A percentile compares a stretch with the other conserved stretches of the same genome.
phyloP scores from a whole-genome alignment of 2,888 invertebrate species.

The Rotaria sp. region DNA sequence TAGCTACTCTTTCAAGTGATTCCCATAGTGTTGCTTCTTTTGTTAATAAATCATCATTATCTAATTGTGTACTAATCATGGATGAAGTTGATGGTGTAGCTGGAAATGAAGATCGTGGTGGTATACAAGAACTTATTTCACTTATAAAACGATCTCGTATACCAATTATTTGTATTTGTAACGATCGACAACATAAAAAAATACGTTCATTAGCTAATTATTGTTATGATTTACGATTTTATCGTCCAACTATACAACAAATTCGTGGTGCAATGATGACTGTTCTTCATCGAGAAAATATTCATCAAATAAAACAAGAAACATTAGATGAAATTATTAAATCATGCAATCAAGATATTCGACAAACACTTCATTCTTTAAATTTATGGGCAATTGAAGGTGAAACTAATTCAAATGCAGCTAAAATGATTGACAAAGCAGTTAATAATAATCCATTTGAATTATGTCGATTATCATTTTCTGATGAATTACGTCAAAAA shows the following conservation, averaged over 20 bases:
- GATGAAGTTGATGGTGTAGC: slow-evolving; percentile 99
- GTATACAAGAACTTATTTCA: slow-evolving; percentile 74
- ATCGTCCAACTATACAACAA: slow-evolving; percentile 76
- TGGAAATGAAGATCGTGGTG: slow-evolving; percentile 95
- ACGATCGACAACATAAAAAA: slow-evolving; percentile 80
- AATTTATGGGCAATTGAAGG: slow-evolving; percentile 32
- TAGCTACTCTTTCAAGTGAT: slow-evolving; percentile 55
- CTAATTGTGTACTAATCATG: slow-evolving; percentile 69
- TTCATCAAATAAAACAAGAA: slow-evolving; percentile 67
- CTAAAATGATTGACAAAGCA: slow-evolving; percentile 56
- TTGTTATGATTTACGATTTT: slow-evolving; percentile 81
- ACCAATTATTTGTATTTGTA: slow-evolving; percentile 74
- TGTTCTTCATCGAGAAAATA: slow-evolving; percentile 79
- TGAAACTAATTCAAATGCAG: neutral
- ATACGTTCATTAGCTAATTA: slow-evolving; percentile 84
- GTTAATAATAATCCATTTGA: slow-evolving; percentile 80
- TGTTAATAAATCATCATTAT: neutral
- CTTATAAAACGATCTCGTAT: slow-evolving; percentile 69
- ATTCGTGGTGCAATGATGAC: slow-evolving; percentile 84
- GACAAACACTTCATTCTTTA: slow-evolving; percentile 64
- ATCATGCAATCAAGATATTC: slow-evolving; percentile 81
- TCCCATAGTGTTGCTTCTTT: slow-evolving; percentile 33
- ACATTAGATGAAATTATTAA: slow-evolving; percentile 73
- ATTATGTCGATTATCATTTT: slow-evolving; percentile 78
- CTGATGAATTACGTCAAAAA: slow-evolving; percentile 62